Conservation (phyloP, 2,797 vertebrate genomes). For the Meriones psammophilus region DNA sequence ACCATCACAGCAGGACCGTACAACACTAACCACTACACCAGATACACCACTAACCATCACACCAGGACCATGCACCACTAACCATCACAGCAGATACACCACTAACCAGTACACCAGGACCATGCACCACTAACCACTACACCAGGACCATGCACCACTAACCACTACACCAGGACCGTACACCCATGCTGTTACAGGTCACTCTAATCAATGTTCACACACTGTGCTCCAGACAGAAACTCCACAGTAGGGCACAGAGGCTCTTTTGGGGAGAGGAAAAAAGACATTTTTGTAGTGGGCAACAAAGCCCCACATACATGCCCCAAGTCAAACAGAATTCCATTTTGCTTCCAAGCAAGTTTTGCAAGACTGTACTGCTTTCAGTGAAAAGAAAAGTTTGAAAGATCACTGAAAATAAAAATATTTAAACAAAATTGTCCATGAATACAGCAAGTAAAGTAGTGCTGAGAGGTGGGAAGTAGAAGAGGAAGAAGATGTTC, state of each 20-base stretch:
- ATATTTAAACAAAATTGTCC: conserved; percentile 24
- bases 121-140: too few relatives aligned
- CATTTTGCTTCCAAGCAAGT: conserved; percentile 7
- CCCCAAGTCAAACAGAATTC: background rate
- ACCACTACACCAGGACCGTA: too few relatives aligned
- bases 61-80: too few relatives aligned
- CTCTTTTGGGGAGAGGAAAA: background rate
- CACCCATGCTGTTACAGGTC: background rate
- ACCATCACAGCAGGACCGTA: too few relatives aligned
- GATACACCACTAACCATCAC: too few relatives aligned
- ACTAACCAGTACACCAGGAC: too few relatives aligned
- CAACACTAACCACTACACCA: too few relatives aligned
- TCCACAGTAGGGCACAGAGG: background rate
- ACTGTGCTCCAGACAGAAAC: conserved; percentile 16
- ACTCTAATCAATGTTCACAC: background rate
- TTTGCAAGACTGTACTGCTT: background rate
- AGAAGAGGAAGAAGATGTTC: background rate
- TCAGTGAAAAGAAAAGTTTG: background rate
- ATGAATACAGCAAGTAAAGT: background rate
- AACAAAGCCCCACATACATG: background rate
- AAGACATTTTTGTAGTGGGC: background rate
- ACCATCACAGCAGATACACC: too few relatives aligned
- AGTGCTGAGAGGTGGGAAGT: background rate
- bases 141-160: background rate
- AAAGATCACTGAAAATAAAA: conserved; percentile 41